phyloP scores from a whole-genome alignment of 2,113 vertebrate genomes.

The Dromas ardeola region DNA sequence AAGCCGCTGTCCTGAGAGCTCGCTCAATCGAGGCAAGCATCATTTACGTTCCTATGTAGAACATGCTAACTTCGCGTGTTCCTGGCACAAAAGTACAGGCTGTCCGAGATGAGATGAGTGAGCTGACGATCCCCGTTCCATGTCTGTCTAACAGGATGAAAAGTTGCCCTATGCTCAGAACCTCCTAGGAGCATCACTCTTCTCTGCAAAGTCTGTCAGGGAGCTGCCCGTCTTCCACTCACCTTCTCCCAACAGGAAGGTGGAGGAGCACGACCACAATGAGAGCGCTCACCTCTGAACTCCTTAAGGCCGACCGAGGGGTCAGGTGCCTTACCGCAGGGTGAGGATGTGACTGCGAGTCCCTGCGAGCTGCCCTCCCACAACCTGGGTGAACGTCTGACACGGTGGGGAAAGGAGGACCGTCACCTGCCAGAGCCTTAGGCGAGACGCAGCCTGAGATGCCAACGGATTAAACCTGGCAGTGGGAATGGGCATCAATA shows the following conservation, averaged over 20 bases:
- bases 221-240: not conserved
- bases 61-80: not conserved
- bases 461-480: not conserved
- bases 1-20: not conserved
- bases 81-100: not conserved
- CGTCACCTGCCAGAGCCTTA: not conserved
- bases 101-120: not conserved
- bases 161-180: not conserved
- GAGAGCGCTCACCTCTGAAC: not conserved
- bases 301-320: not conserved
- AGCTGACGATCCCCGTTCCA: not conserved
- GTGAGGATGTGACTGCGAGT: not conserved
- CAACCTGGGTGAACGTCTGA: not conserved
- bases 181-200: not conserved
- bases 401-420: not conserved
- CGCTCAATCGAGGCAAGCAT: not conserved
- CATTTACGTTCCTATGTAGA: not conserved
- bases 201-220: not conserved
- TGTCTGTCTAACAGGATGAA: not conserved
- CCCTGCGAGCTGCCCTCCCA: not conserved
- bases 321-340: not conserved
- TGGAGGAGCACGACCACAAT: not conserved
- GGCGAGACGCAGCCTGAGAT: not conserved
- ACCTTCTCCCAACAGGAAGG: not conserved
- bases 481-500: not conserved